phyloP scores from a whole-genome alignment of 2,888 invertebrate species.

The Drosophila anomalata region DNA sequence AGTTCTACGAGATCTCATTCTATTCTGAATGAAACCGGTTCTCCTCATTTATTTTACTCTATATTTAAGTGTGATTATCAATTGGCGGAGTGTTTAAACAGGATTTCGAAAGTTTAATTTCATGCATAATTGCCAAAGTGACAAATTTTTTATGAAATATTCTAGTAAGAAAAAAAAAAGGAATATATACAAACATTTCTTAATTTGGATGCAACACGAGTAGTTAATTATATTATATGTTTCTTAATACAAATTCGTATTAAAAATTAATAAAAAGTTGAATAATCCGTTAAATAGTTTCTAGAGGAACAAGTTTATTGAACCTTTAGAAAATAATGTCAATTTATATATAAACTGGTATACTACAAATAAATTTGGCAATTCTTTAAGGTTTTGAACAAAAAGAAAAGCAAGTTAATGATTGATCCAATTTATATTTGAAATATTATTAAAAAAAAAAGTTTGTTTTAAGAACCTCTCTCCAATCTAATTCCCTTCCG shows the following conservation, averaged over 20 bases:
- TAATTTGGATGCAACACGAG: background rate
- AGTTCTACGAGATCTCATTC: constrained; percentile 4
- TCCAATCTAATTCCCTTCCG: too few relatives aligned
- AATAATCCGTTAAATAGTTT: background rate
- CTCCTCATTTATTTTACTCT: constrained; percentile 8
- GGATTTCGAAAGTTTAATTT: constrained; percentile 9
- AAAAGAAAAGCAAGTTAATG: too few relatives aligned
- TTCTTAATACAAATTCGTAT: background rate
- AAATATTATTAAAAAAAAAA: too few relatives aligned
- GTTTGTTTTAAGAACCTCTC: too few relatives aligned
- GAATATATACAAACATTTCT: background rate
- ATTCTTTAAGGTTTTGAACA: too few relatives aligned
- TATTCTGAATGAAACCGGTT: constrained; percentile 24
- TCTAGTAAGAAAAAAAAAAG: background rate
- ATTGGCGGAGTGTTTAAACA: constrained; percentile 8
- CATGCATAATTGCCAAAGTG: constrained; percentile 13
- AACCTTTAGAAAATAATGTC: background rate
- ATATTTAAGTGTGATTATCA: constrained; percentile 27
- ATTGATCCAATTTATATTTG: too few relatives aligned
- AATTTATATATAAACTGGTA: too few relatives aligned
- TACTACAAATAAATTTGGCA: too few relatives aligned
- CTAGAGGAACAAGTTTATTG: background rate
- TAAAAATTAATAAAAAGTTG: background rate
- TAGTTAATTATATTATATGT: background rate
- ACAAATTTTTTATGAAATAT: constrained; percentile 13